These are phyloP conservation scores for Acipenser oxyrinchus DNA, from an alignment of 2,797 vertebrate genomes.

Conservation along the genomic window DNA sequence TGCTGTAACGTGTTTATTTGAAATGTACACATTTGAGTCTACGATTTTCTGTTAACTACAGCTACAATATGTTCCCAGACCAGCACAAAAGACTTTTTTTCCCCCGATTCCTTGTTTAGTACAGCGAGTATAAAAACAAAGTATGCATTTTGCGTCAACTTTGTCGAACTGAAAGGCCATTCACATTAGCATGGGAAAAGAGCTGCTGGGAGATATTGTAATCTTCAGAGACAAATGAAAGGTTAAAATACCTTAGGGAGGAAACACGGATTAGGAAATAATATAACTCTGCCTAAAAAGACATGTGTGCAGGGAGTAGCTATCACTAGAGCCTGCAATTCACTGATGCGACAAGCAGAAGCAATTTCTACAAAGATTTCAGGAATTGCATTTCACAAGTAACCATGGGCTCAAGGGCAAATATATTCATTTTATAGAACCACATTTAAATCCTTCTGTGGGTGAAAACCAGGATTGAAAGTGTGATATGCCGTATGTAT, in stretches of 20 bases:
- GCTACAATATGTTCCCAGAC: too few relatives aligned
- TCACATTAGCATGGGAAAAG: slow-evolving; percentile 37
- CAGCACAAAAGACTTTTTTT: too few relatives aligned
- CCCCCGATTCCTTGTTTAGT: slow-evolving; percentile 23
- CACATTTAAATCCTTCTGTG: slow-evolving; percentile 11
- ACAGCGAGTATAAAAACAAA: slow-evolving; percentile 38
- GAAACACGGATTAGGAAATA: slow-evolving; percentile 32
- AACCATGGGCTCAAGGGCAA: slow-evolving; percentile 13
- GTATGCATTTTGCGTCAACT: slow-evolving; percentile 37
- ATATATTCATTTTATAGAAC: slow-evolving; percentile 10
- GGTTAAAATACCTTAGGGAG: slow-evolving; percentile 37
- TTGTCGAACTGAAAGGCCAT: slow-evolving; percentile 32
- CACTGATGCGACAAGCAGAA: slow-evolving; percentile 22
- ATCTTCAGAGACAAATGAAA: slow-evolving; percentile 40
- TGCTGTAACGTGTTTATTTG: too few relatives aligned
- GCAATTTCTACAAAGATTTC: slow-evolving; percentile 30
- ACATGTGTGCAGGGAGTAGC: slow-evolving; percentile 13
- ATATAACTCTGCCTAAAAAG: slow-evolving; percentile 26
- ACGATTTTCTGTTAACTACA: too few relatives aligned
- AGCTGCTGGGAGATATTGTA: slow-evolving; percentile 47
- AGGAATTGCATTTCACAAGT: slow-evolving; percentile 13
- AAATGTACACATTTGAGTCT: too few relatives aligned
- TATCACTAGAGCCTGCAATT: slow-evolving; percentile 23
- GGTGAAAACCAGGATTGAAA: background rate
- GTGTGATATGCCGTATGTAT: background rate